Percentiles rank a stretch among this genome's conserved stretches.
phyloP scores from a whole-genome alignment of 2,113 vertebrate species.

The Aepyceros melampus region DNA sequence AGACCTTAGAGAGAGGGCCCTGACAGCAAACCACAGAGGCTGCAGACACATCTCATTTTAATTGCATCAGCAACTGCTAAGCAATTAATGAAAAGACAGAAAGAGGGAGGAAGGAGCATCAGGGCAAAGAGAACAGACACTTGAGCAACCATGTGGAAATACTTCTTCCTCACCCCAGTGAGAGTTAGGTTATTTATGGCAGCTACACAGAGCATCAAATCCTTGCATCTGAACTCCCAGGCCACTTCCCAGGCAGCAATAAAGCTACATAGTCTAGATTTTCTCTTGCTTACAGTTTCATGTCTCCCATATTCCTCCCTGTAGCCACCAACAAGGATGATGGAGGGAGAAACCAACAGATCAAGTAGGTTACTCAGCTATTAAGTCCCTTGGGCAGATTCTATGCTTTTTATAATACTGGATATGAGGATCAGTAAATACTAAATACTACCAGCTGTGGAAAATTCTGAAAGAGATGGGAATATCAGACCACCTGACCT shows the following conservation, averaged over 20 bases:
- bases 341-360: slow-evolving; percentile 26
- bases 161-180: slow-evolving; percentile 33
- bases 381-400: slow-evolving; percentile 21
- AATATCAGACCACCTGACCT: too few relatives aligned
- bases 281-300: slow-evolving; percentile 21
- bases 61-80: slow-evolving; percentile 77
- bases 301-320: neutral
- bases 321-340: slow-evolving; percentile 37
- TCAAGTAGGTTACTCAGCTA: slow-evolving; percentile 39
- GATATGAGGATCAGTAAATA: slow-evolving; percentile 34
- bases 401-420: slow-evolving; percentile 16
- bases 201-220: slow-evolving; percentile 37
- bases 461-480: too few relatives aligned
- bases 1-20: neutral
- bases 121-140: slow-evolving; percentile 50
- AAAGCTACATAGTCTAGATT: neutral
- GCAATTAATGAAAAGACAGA: slow-evolving; percentile 69
- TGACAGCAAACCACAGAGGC: slow-evolving; percentile 27
- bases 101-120: slow-evolving; percentile 26
- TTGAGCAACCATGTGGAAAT: slow-evolving; percentile 64
- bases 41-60: slow-evolving; percentile 70
- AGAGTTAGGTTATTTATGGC: slow-evolving; percentile 54
- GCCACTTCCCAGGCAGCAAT: neutral
- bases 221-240: neutral
- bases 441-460: slow-evolving; percentile 17